Conservation (phyloP, 2,888 invertebrate genomes). For the Barypeithes pellucidus region DNA sequence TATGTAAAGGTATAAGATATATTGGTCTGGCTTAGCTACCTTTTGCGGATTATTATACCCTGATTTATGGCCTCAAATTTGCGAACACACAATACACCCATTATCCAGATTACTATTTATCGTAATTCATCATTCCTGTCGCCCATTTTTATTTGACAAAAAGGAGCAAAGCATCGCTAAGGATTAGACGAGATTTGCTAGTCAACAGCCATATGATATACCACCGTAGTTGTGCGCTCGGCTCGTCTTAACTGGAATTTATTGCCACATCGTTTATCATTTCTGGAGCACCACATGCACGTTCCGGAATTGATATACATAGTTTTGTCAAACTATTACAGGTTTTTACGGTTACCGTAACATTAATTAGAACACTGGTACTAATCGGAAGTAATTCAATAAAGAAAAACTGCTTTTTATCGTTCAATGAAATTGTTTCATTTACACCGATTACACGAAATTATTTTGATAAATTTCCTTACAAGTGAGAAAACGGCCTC, state of each 20-base stretch:
- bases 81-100: constrained; percentile 12
- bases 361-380: neutral
- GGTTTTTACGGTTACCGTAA: constrained; percentile 1
- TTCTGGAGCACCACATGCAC: constrained; percentile 43
- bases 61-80: constrained; percentile 4
- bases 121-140: constrained; percentile 38
- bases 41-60: too few relatives aligned
- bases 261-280: constrained; percentile 51
- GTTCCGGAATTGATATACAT: constrained; percentile 44
- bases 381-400: too few relatives aligned
- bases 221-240: constrained; percentile 41
- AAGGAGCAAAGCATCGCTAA: constrained; percentile 35
- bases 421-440: too few relatives aligned
- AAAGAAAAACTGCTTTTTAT: too few relatives aligned
- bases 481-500: too few relatives aligned
- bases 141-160: constrained; percentile 37
- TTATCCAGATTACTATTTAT: constrained; percentile 29
- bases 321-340: constrained; percentile 42
- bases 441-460: too few relatives aligned
- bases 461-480: too few relatives aligned
- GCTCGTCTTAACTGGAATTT: constrained; percentile 51
- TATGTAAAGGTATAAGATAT: too few relatives aligned
- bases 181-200: constrained; percentile 42
- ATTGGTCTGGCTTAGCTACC: too few relatives aligned
- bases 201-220: constrained; percentile 48